Base-by-base conservation (phyloP, 1,140 invertebrate genomes). In the Brachionus asplanchnoidis region DNA sequence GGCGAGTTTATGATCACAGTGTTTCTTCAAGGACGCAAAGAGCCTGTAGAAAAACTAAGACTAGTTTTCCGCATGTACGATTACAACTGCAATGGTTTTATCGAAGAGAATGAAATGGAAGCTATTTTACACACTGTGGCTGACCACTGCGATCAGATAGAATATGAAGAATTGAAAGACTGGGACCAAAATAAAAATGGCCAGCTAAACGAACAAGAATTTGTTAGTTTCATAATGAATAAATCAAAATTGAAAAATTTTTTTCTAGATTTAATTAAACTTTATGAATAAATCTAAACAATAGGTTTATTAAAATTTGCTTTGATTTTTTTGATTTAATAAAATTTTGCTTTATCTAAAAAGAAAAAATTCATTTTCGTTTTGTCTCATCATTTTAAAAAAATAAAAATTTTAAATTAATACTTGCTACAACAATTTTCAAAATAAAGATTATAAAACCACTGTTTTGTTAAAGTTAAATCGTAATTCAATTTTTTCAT, bases 1-100 rank as follows among this genome's bases (percentile, higher is more conserved):
- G 23, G 53, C 17, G 79, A 82, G 42, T 82, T 82, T 68, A 42
- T 82, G 53, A 68, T 82, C n/a, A 46, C 79, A 28, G 79, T 82
- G 1, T 82, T 46, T 44, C 32, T 82, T 23, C 42, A 42, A 46
- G 50, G 50, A 42, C 50, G 65, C n/a, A 82, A 82, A 17, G 28
- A 44, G 40, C 79, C 79, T 28, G 79, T 66, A 26, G 65, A 82
- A 68, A 82, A 82, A 44, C 26, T 82, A n/a, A 40, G 36, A 44
- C 79, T 82, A 20, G 53, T 68, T 23, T 82, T 82, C 53, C 32
- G 79, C 2, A 82, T 82, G 53, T 82, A 82, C 32, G 79, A 82
- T 46, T 12, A 60, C 23, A 82, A 82, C 20, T 26, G 79, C 23
- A 82, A 68, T 46, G 79, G 79, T 23, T 44, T 9, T 6, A 40